Percentiles rank a stretch among this genome's conserved stretches.
phyloP scores from a whole-genome alignment of 2,888 invertebrate species.

The Artemia sinica region DNA sequence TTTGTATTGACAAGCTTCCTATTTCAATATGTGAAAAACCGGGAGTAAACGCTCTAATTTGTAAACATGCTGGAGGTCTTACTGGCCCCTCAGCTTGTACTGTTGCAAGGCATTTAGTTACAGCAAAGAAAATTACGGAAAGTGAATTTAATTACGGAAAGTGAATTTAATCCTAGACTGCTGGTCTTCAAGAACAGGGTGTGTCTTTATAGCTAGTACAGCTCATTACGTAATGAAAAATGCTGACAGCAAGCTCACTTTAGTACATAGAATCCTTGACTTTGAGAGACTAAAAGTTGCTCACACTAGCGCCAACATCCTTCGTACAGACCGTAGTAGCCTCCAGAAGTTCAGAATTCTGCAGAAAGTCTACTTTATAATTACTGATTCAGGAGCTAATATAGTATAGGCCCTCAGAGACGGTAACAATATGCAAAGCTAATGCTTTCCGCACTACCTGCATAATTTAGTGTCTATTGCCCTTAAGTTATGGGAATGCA shows the following conservation, averaged over 20 bases:
- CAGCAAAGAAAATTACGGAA: neutral
- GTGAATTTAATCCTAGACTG: neutral
- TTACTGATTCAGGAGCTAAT: neutral
- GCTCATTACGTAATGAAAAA: neutral
- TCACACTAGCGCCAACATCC: conserved; percentile 11
- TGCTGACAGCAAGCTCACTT: neutral
- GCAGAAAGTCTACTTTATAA: too few relatives aligned
- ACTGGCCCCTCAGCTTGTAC: neutral
- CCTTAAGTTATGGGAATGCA: too few relatives aligned
- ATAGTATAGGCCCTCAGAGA: neutral
- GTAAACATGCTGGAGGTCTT: neutral
- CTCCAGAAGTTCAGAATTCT: neutral
- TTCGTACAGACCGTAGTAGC: neutral
- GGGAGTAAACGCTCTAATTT: conserved; percentile 1
- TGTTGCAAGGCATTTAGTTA: neutral
- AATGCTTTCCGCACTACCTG: neutral
- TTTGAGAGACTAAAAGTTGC: conserved; percentile 1
- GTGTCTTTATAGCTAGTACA: neutral
- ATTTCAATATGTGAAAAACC: neutral
- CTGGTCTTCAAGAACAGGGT: neutral
- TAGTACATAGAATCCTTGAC: neutral
- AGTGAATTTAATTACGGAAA: neutral
- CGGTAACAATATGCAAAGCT: neutral
- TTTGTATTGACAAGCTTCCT: neutral
- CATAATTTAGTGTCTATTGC: neutral